These are phyloP conservation scores for Drosophila obscura DNA, from an alignment of 1,140 invertebrate genomes.

Conservation along the genomic window DNA sequence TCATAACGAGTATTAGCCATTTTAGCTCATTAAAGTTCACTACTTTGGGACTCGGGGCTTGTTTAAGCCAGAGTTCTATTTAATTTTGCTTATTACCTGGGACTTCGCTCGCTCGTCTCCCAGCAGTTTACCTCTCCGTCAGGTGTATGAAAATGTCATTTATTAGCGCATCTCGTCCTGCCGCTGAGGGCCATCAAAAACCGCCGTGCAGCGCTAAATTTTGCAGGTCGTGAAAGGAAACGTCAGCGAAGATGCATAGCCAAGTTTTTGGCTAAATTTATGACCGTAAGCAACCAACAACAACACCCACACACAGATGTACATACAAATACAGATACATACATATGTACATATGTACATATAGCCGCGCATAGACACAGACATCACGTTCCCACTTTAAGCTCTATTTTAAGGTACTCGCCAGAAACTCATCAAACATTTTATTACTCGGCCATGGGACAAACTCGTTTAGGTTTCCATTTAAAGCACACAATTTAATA, in stretches of 20 bases:
- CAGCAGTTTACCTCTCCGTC: constrained; percentile 9
- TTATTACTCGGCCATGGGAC: constrained; percentile 24
- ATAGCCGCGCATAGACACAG: constrained; percentile 14
- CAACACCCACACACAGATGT: neutral
- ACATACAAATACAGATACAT: neutral
- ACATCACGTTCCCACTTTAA: constrained; percentile 43
- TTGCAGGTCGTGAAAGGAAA: constrained; percentile 66
- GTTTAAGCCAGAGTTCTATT: constrained; percentile 13
- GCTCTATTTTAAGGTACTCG: constrained; percentile 38
- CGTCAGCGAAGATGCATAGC: constrained; percentile 64
- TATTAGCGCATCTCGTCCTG: constrained; percentile 58
- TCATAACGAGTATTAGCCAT: neutral
- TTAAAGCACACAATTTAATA: constrained; percentile 2
- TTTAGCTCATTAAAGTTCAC: neutral
- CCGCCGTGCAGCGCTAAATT: constrained; percentile 63
- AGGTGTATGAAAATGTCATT: constrained; percentile 63
- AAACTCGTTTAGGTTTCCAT: constrained; percentile 18
- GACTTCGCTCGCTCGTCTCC: neutral
- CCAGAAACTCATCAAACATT: constrained; percentile 30
- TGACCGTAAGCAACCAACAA: constrained; percentile 41
- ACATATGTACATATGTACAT: too few species aligned
- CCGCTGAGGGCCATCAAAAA: constrained; percentile 57
- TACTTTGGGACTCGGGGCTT: neutral
- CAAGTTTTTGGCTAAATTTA: constrained; percentile 61
- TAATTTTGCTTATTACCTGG: constrained; percentile 38